phyloP scores from a whole-genome alignment of 1,140 invertebrate species.

The Drosophila takahashii region DNA sequence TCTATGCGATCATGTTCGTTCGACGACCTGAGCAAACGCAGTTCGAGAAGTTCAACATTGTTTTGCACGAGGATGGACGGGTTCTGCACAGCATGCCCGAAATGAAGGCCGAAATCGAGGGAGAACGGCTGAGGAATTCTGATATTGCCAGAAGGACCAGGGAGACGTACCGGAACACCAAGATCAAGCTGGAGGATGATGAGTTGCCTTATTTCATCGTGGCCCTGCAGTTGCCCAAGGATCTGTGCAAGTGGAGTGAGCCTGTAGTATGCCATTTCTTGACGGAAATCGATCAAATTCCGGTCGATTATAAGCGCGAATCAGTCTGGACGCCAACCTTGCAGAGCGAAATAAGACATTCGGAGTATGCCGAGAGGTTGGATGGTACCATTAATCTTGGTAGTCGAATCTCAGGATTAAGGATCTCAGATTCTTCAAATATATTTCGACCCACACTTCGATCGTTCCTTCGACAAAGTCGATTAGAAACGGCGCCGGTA shows the following conservation, averaged over 20 bases:
- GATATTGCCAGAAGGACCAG: background rate
- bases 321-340: background rate
- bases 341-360: background rate
- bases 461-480: slow-evolving; percentile 19
- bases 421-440: slow-evolving; percentile 9
- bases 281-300: background rate
- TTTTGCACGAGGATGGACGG: slow-evolving; percentile 59
- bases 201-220: slow-evolving; percentile 60
- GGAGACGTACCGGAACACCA: background rate
- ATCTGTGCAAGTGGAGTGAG: slow-evolving; percentile 65
- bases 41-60: slow-evolving; percentile 61
- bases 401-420: background rate
- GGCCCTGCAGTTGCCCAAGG: slow-evolving; percentile 46
- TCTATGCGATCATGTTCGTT: slow-evolving; percentile 62
- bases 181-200: slow-evolving; percentile 1
- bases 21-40: slow-evolving; percentile 46
- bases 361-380: background rate
- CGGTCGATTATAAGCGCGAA: background rate
- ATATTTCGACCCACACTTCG: slow-evolving; percentile 57
- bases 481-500: rapidly evolving
- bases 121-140: background rate
- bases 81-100: slow-evolving; percentile 43
- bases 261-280: slow-evolving; percentile 64
- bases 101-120: slow-evolving; percentile 25
- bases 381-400: background rate